Conservation (phyloP, 1,140 invertebrate species). For the Frieseomelitta varia region DNA sequence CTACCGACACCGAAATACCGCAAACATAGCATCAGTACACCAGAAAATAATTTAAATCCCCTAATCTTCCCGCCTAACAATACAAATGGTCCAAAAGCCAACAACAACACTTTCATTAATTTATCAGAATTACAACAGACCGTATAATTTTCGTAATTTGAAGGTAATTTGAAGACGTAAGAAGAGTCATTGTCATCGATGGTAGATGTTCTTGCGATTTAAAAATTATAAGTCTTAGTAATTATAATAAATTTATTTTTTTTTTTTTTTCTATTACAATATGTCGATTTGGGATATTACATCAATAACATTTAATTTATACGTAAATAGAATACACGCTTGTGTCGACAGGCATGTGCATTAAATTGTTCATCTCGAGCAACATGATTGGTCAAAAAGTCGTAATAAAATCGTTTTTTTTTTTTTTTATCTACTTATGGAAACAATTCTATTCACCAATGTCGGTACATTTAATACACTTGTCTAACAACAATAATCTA, state of each 20-base stretch:
- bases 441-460: constrained; percentile 2
- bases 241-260: constrained; percentile 74
- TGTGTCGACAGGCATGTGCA: constrained; percentile 30
- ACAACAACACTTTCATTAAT: constrained; percentile 66
- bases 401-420: constrained; percentile 23
- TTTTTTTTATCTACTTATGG: not conserved
- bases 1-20: constrained; percentile 80
- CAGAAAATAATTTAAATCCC: constrained; percentile 75
- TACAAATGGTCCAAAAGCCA: constrained; percentile 68
- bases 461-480: constrained; percentile 36
- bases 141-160: not conserved
- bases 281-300: constrained; percentile 70
- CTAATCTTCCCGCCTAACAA: constrained; percentile 78
- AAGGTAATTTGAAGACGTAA: not conserved
- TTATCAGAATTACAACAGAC: constrained; percentile 64
- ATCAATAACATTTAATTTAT: constrained; percentile 67
- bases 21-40: constrained; percentile 73
- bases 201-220: not conserved
- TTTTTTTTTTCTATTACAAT: constrained; percentile 72
- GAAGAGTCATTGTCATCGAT: not conserved
- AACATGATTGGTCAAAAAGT: not conserved
- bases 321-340: constrained; percentile 52
- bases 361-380: constrained; percentile 31
- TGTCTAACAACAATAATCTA: constrained; percentile 41
- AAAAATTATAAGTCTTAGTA: not conserved